Percentiles rank a stretch among this genome's conserved stretches.
These are phyloP conservation scores for Acanthosepion pharaonis DNA, from an alignment of 2,888 invertebrate species.

Conservation along the genomic window DNA sequence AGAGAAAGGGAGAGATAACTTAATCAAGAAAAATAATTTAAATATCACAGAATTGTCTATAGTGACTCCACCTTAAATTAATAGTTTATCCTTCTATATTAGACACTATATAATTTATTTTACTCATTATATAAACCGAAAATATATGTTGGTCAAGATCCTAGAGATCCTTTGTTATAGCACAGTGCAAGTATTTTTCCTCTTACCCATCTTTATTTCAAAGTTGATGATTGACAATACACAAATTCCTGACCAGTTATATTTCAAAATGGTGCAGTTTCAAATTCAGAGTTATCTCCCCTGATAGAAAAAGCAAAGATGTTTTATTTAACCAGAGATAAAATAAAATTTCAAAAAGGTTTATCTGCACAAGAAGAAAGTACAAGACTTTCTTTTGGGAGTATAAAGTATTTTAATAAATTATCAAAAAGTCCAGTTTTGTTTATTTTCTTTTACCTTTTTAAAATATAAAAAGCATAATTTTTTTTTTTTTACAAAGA, in stretches of 20 bases:
- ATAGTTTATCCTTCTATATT: not conserved
- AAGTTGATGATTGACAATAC: too few relatives aligned
- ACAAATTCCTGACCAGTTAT: too few relatives aligned
- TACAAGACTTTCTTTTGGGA: not conserved
- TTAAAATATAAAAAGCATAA: not conserved
- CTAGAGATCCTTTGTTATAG: not conserved
- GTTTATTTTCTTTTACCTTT: not conserved
- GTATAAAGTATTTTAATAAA: not conserved
- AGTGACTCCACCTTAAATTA: not conserved
- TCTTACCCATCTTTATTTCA: too few relatives aligned
- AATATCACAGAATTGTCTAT: not conserved
- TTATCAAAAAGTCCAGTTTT: not conserved
- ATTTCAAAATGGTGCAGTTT: too few relatives aligned
- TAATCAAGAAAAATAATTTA: too few relatives aligned
- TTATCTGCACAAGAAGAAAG: too few relatives aligned
- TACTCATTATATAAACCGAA: not conserved
- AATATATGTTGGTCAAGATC: not conserved
- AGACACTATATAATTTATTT: too few relatives aligned
- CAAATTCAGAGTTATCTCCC: not conserved
- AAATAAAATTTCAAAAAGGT: too few relatives aligned
- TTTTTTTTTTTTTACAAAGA: not conserved
- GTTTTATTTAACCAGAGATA: too few relatives aligned
- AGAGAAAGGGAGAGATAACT: too few relatives aligned
- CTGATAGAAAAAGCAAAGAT: not conserved
- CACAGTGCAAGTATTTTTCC: too few relatives aligned